Evolutionary conservation across 2,113 vertebrate species (phyloP).

Genomic region (Cynopterus brachyotis): DNA sequence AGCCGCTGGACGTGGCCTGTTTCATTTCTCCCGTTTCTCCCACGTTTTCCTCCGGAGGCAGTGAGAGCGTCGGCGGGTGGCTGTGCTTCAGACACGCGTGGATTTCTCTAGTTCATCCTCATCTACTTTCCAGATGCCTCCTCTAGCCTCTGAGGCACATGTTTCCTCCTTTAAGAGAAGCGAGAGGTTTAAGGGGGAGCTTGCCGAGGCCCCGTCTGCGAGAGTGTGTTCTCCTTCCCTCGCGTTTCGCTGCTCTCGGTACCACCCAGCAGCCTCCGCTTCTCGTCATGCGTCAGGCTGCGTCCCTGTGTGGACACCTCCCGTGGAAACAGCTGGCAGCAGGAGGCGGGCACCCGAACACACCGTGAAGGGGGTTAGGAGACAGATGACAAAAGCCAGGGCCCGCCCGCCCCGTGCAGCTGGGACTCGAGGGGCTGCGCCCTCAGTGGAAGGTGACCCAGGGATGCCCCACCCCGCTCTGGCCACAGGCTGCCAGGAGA

Average conservation of each 20-base stretch:
- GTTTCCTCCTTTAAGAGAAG: not conserved
- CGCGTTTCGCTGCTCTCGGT: too few relatives aligned
- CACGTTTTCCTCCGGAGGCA: too few relatives aligned
- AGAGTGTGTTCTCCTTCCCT: not conserved
- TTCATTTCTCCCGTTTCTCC: too few relatives aligned
- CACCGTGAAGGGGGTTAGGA: not conserved
- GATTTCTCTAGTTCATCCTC: not conserved
- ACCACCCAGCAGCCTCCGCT: too few relatives aligned
- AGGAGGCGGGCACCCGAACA: too few relatives aligned
- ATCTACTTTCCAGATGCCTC: not conserved
- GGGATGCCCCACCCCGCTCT: too few relatives aligned
- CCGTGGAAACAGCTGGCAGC: not conserved
- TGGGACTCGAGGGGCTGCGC: not conserved
- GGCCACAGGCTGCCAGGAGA: too few relatives aligned
- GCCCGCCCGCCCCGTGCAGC: not conserved
- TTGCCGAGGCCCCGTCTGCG: not conserved
- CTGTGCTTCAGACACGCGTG: not conserved
- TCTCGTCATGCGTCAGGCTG: too few relatives aligned
- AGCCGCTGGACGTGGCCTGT: accelerated
- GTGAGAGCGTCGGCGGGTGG: too few relatives aligned
- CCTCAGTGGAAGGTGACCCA: not conserved
- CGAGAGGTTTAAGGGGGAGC: not conserved
- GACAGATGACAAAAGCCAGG: not conserved
- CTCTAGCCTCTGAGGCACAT: not conserved
- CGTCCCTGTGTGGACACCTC: not conserved